These are phyloP conservation scores for Polietes domitor DNA, from an alignment of 2,888 invertebrate species.

Conservation along the genomic window DNA sequence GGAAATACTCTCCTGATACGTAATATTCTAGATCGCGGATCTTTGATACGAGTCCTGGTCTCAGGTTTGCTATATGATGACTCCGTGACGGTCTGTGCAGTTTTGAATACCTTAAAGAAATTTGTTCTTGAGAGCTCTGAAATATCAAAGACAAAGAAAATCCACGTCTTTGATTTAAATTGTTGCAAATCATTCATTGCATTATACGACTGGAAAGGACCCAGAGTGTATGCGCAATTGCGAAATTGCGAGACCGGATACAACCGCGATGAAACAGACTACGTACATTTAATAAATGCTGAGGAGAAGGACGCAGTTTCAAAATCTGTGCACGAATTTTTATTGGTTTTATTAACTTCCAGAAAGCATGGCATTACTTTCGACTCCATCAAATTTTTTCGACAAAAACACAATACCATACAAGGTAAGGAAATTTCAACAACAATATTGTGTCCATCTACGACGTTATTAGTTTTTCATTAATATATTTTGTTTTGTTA, in stretches of 20 bases:
- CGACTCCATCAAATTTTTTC: constrained; percentile 83
- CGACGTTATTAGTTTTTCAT: neutral
- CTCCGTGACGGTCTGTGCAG: constrained; percentile 85
- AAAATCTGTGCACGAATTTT: constrained; percentile 85
- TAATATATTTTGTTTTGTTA: neutral
- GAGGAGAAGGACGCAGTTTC: constrained; percentile 82
- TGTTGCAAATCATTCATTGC: constrained; percentile 86
- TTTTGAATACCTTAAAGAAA: constrained; percentile 86
- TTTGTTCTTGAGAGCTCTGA: constrained; percentile 85
- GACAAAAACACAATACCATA: constrained; percentile 76
- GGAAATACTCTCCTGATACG: constrained; percentile 86
- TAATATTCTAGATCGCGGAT: constrained; percentile 86
- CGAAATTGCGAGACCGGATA: too few relatives aligned
- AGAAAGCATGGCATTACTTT: constrained; percentile 90
- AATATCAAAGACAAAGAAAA: constrained; percentile 88
- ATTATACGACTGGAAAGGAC: constrained; percentile 89
- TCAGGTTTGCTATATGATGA: constrained; percentile 86
- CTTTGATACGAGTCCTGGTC: constrained; percentile 84
- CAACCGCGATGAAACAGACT: neutral
- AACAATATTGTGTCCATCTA: neutral
- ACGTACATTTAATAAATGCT: constrained; percentile 52
- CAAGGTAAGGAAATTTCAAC: constrained; percentile 71
- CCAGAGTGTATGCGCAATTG: constrained; percentile 81
- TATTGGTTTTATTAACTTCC: constrained; percentile 89
- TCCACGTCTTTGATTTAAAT: constrained; percentile 86